phyloP scores from a whole-genome alignment of 2,888 invertebrate species.

The Neoaliturus tenellus region DNA sequence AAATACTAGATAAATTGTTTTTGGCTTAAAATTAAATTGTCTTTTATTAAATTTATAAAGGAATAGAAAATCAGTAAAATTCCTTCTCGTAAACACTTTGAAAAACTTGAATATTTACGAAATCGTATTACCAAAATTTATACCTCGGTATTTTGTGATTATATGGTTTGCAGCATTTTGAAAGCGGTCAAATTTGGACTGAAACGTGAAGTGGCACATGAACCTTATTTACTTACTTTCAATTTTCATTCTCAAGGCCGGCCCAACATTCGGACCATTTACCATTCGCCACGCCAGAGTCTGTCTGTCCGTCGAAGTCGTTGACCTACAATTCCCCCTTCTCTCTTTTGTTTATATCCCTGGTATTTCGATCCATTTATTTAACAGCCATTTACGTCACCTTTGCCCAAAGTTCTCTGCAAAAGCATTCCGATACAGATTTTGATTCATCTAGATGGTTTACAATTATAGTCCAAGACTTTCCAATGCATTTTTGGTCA shows the following conservation, averaged over 20 bases:
- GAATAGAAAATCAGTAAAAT: no score
- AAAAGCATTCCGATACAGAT: neutral
- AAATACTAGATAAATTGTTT: no score
- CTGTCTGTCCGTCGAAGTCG: neutral
- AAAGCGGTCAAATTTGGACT: neutral
- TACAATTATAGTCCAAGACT: neutral
- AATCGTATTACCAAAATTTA: no score
- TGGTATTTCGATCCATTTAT: slow-evolving; percentile 24
- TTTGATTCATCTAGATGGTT: neutral
- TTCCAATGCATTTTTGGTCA: neutral
- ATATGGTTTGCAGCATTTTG: neutral
- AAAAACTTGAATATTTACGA: no score
- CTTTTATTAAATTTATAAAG: no score
- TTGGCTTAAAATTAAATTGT: no score
- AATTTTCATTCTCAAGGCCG: slow-evolving; percentile 6
- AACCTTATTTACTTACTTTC: neutral
- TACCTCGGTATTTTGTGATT: no score
- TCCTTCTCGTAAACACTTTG: no score
- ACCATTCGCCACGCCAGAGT: neutral
- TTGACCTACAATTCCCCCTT: slow-evolving; percentile 1
- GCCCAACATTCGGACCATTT: neutral
- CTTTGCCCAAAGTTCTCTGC: neutral
- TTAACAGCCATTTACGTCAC: neutral
- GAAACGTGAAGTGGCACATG: neutral
- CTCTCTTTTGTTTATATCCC: slow-evolving; percentile 18